A percentile compares a stretch with the other conserved stretches of the same genome.
These are phyloP conservation scores for Zosterops lateralis DNA, from an alignment of 2,113 vertebrate species.

Conservation along the genomic window DNA sequence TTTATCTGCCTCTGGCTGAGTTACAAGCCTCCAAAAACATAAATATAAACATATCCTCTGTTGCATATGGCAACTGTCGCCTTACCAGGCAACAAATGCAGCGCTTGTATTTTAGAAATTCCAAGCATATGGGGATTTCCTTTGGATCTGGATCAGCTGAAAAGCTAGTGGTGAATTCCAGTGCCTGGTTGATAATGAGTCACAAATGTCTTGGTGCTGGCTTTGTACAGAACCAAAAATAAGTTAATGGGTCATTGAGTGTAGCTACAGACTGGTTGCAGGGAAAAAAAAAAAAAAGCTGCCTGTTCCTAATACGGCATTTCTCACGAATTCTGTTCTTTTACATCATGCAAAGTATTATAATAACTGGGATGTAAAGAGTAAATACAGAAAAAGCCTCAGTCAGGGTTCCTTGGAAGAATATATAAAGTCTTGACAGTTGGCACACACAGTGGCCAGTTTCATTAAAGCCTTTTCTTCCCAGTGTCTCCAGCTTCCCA, in stretches of 20 bases:
- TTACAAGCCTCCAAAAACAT: not conserved
- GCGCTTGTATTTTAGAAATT: conserved; percentile 32
- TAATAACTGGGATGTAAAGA: conserved; percentile 38
- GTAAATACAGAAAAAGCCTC: conserved; percentile 34
- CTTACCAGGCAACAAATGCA: conserved; percentile 15
- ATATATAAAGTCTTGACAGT: conserved; percentile 41
- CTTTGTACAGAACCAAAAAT: conserved; percentile 30
- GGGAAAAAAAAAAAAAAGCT: not conserved
- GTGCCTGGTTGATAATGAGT: conserved; percentile 37
- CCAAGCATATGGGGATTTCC: conserved; percentile 50
- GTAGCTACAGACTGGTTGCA: not conserved
- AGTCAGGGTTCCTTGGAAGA: conserved; percentile 43
- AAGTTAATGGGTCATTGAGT: conserved; percentile 31
- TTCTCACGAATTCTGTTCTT: not conserved
- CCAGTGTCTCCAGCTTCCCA: conserved; percentile 58
- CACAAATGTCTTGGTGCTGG: conserved; percentile 26
- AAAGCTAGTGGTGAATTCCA: conserved; percentile 12
- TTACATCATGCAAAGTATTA: not conserved
- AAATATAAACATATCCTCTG: conserved; percentile 3
- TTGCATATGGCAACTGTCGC: conserved; percentile 8
- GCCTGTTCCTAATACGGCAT: not conserved
- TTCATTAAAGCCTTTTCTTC: conserved; percentile 68
- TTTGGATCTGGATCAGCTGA: conserved; percentile 42
- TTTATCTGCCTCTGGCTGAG: not conserved
- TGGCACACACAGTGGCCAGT: conserved; percentile 47